Evolutionary conservation across 1,140 invertebrate species (phyloP).

Genomic region (Aphaenogaster ashmeadi): DNA sequence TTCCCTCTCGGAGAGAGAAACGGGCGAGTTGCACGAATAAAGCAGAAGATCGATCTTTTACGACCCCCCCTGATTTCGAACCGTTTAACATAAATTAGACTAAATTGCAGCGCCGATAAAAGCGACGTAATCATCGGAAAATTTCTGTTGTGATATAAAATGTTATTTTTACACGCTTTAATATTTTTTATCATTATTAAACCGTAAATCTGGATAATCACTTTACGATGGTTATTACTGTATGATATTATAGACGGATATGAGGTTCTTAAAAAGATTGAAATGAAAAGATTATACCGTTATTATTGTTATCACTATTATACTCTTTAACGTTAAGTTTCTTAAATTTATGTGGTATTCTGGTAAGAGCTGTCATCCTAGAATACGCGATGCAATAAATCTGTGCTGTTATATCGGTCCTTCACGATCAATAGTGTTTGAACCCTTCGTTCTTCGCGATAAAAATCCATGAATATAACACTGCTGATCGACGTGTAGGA

Average conservation of each 20-base stretch:
- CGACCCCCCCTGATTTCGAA: constrained; percentile 26
- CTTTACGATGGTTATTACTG: background rate
- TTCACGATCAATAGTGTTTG: constrained; percentile 34
- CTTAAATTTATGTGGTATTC: background rate
- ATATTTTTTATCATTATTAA: constrained; percentile 31
- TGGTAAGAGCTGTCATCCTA: background rate
- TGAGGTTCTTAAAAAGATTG: constrained; percentile 1
- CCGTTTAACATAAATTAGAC: constrained; percentile 56
- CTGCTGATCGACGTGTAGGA: constrained; percentile 51
- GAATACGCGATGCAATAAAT: constrained; percentile 32
- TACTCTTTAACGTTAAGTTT: background rate
- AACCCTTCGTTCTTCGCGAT: constrained; percentile 20
- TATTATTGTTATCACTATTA: background rate
- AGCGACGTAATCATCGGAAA: constrained; percentile 33
- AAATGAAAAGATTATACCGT: background rate
- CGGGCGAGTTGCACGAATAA: constrained; percentile 31
- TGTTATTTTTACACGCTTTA: constrained; percentile 1
- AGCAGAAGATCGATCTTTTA: constrained; percentile 46
- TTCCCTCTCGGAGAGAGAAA: constrained; percentile 8
- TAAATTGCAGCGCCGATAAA: constrained; percentile 50
- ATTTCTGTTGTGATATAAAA: background rate
- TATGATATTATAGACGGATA: background rate
- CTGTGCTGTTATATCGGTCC: constrained; percentile 24
- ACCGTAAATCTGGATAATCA: constrained; percentile 4
- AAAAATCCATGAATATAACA: constrained; percentile 53